Conservation (phyloP, 2,888 invertebrate species). For the Himalopsyche anomala region DNA sequence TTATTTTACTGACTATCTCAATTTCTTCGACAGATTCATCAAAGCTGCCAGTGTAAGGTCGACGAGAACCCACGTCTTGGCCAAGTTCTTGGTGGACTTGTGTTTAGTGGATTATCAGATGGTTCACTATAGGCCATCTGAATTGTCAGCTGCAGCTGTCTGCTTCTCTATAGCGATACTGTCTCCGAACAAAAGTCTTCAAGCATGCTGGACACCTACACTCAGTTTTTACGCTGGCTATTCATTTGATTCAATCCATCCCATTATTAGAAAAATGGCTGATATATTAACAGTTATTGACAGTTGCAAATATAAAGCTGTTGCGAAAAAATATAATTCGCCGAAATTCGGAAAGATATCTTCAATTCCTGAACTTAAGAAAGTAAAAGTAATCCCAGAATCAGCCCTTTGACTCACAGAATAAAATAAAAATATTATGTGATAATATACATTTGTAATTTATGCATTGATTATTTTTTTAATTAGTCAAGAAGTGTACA, state of each 20-base stretch:
- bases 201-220: conserved; percentile 82
- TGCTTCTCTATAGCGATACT: conserved; percentile 82
- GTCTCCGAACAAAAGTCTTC: conserved; percentile 68
- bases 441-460: conserved; percentile 17
- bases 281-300: conserved; percentile 82
- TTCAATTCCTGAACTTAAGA: conserved; percentile 74
- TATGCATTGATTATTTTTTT: conserved; percentile 17
- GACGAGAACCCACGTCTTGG: conserved; percentile 83
- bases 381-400: conserved; percentile 16
- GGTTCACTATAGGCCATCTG: conserved; percentile 87
- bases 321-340: conserved; percentile 81
- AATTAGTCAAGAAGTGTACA: neutral
- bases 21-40: conserved; percentile 74
- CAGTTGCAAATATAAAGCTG: conserved; percentile 82
- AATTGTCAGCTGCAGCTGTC: conserved; percentile 88
- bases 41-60: conserved; percentile 79
- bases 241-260: conserved; percentile 80
- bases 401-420: conserved; percentile 4
- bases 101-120: conserved; percentile 88
- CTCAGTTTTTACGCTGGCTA: conserved; percentile 88
- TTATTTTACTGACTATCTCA: too few species aligned
- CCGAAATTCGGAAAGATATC: conserved; percentile 81
- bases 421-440: conserved; percentile 11
- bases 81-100: conserved; percentile 94
- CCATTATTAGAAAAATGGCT: conserved; percentile 83